Evolutionary conservation across 2,888 invertebrate species (phyloP).

Genomic region (Gymnosoma rotundatum): DNA sequence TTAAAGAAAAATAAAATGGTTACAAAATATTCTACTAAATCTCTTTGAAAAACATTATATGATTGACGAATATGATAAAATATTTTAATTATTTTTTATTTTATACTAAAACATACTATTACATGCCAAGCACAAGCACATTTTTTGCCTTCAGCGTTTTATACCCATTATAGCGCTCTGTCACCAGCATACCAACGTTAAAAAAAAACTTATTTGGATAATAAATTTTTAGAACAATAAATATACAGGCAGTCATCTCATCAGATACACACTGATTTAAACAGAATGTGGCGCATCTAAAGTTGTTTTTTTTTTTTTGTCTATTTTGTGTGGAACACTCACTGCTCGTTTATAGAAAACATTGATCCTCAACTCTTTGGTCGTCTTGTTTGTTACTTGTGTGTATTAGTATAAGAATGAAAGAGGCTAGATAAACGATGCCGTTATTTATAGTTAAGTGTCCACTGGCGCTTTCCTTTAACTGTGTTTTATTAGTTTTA

Average conservation of each 20-base stretch:
- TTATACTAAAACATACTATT: too few species aligned
- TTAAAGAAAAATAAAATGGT: too few species aligned
- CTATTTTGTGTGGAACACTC: conserved; percentile 1
- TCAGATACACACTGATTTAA: conserved; percentile 10
- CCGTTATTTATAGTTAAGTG: conserved; percentile 46
- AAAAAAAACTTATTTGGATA: conserved; percentile 45
- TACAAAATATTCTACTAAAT: too few species aligned
- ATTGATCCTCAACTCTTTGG: conserved; percentile 34
- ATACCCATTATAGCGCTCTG: conserved; percentile 13
- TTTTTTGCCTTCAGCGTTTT: background rate
- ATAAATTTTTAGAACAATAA: background rate
- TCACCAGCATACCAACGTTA: conserved; percentile 22
- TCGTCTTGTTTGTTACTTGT: conserved; percentile 30
- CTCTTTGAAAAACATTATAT: too few species aligned
- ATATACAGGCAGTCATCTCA: background rate
- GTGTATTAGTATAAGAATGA: conserved; percentile 34
- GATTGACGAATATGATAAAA: too few species aligned
- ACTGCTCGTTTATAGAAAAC: background rate
- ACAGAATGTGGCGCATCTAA: conserved; percentile 35
- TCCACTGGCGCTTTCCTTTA: conserved; percentile 53
- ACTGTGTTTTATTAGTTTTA: conserved; percentile 10
- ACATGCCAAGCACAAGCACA: too few species aligned
- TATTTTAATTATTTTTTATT: too few species aligned
- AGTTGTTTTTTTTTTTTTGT: background rate
- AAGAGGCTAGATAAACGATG: conserved; percentile 38